A percentile compares a stretch with the other conserved stretches of the same genome.
phyloP scores from a whole-genome alignment of 2,888 invertebrate species.

The Hydraecia micacea region DNA sequence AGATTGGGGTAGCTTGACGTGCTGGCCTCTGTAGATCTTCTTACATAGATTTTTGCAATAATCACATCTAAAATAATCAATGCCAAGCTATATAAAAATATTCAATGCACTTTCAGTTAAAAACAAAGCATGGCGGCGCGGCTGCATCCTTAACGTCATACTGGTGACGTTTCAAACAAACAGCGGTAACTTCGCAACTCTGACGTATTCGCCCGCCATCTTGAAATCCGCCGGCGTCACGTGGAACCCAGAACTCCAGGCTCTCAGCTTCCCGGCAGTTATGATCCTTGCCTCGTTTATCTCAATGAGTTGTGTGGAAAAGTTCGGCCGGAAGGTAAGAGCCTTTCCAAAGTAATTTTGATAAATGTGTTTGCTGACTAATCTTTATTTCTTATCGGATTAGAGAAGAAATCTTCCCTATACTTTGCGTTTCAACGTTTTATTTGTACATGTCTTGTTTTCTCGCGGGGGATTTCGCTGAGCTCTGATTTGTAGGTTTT shows the following conservation, averaged over 20 bases:
- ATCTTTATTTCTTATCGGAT: conserved; percentile 63
- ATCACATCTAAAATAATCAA: neutral
- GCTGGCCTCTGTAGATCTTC: no score
- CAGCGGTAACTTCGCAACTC: conserved; percentile 78
- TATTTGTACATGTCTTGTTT: conserved; percentile 46
- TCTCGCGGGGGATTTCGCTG: conserved; percentile 20
- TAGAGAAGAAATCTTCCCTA: conserved; percentile 47
- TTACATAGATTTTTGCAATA: neutral
- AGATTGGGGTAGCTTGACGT: no score
- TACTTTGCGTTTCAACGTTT: conserved; percentile 47
- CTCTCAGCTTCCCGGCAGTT: conserved; percentile 79
- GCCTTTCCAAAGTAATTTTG: conserved; percentile 59
- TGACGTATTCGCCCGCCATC: conserved; percentile 78
- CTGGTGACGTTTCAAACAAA: conserved; percentile 70
- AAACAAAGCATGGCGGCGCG: conserved; percentile 76
- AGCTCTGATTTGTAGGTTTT: conserved; percentile 38
- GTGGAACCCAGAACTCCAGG: conserved; percentile 79
- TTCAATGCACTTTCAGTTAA: conserved; percentile 72
- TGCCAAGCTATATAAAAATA: neutral
- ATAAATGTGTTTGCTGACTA: conserved; percentile 59
- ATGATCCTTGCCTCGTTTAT: conserved; percentile 79
- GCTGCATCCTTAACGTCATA: conserved; percentile 69
- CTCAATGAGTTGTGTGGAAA: conserved; percentile 80
- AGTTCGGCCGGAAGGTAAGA: conserved; percentile 80
- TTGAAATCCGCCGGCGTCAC: conserved; percentile 77